Percentiles rank a stretch among this genome's conserved stretches.
Evolutionary conservation across 2,888 invertebrate genomes (phyloP).

Genomic region (Hyposoter didymator): DNA sequence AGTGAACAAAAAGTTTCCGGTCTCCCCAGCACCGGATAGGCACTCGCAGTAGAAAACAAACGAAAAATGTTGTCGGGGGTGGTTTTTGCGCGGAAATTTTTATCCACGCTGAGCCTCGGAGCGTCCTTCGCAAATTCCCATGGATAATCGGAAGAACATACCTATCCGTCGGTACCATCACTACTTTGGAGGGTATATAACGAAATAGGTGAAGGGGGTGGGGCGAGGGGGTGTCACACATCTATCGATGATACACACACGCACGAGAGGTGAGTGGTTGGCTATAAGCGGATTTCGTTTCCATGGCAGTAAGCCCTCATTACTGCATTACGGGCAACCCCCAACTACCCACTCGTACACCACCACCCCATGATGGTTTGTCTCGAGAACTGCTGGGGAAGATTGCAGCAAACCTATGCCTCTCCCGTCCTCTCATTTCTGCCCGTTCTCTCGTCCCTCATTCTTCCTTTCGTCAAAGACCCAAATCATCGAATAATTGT

Average conservation of each 20-base stretch:
- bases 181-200: conserved; percentile 18
- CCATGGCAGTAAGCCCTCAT: conserved; percentile 85
- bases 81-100: conserved; percentile 22
- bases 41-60: not conserved
- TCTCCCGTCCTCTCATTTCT: not conserved
- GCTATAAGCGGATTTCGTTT: conserved; percentile 84
- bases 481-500: conserved; percentile 40
- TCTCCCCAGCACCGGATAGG: not conserved
- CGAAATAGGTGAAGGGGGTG: conserved; percentile 72
- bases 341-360: conserved; percentile 81
- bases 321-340: conserved; percentile 84
- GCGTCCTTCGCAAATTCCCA: conserved; percentile 45
- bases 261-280: conserved; percentile 79
- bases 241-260: conserved; percentile 55
- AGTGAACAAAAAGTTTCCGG: not conserved
- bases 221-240: conserved; percentile 66
- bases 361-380: conserved; percentile 76
- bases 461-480: conserved; percentile 9
- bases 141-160: conserved; percentile 64
- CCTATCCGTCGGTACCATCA: conserved; percentile 25
- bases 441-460: not conserved
- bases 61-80: not conserved
- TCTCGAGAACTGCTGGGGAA: conserved; percentile 49
- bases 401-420: conserved; percentile 18
- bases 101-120: conserved; percentile 21